Evolutionary conservation across 2,113 vertebrate genomes (phyloP).

Genomic region (Rhinoptilus africanus): DNA sequence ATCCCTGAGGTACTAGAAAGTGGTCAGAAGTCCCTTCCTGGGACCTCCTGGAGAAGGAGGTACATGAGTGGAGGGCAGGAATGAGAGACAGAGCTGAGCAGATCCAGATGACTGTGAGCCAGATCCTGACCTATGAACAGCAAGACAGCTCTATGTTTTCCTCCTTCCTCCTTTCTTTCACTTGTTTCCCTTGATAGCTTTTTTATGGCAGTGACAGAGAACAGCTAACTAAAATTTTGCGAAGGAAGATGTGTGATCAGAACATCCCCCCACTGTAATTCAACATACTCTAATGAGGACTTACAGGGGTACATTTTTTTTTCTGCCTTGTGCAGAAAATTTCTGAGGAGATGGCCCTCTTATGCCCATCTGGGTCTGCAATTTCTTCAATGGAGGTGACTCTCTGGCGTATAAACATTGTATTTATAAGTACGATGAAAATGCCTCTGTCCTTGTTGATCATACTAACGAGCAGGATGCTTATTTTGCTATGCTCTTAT

Average conservation of each 20-base stretch:
- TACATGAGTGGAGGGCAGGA: not conserved
- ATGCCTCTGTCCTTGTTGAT: not conserved
- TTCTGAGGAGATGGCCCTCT: not conserved
- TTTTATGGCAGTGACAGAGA: not conserved
- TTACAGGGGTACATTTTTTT: not conserved
- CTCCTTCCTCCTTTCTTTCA: not conserved
- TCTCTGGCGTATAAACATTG: not conserved
- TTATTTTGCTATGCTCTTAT: not conserved
- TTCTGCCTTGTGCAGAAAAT: not conserved
- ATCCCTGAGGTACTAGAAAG: not conserved
- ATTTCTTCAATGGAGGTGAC: not conserved
- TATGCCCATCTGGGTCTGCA: not conserved
- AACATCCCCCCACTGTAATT: not conserved
- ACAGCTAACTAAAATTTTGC: not conserved
- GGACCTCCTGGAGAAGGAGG: not conserved
- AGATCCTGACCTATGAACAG: not conserved
- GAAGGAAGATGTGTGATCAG: not conserved
- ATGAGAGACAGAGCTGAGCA: not conserved
- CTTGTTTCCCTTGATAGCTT: not conserved
- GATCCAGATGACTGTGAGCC: not conserved
- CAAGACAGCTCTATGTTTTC: not conserved
- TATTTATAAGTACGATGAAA: not conserved
- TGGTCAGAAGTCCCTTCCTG: not conserved
- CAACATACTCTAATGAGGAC: rapidly evolving
- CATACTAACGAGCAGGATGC: not conserved